Percentiles rank a stretch among this genome's conserved stretches.
These are phyloP conservation scores for Pollenia amentaria DNA, from an alignment of 2,888 invertebrate species.

Conservation along the genomic window DNA sequence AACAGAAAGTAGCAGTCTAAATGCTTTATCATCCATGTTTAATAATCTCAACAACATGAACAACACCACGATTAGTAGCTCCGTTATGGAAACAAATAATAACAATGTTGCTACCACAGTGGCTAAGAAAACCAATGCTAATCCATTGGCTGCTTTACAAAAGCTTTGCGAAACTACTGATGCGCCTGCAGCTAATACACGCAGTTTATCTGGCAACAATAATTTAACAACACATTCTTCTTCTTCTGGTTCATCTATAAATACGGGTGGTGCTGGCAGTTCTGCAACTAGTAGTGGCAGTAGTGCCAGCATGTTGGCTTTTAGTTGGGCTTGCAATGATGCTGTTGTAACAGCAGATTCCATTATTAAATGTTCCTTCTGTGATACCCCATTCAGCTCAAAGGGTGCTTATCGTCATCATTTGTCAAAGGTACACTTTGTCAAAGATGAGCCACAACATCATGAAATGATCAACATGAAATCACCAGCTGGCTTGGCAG, in stretches of 20 bases:
- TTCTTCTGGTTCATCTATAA: conserved; percentile 15
- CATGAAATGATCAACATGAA: conserved; percentile 81
- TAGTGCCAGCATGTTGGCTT: conserved; percentile 91
- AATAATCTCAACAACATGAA: conserved; percentile 87
- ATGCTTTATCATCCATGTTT: conserved; percentile 95
- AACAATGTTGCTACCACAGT: conserved; percentile 73
- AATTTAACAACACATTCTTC: conserved; percentile 49
- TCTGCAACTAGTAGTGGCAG: conserved; percentile 81
- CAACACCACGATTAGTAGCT: conserved; percentile 78
- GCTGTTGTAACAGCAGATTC: conserved; percentile 93
- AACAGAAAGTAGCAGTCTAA: conserved; percentile 86
- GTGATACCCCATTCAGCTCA: conserved; percentile 97
- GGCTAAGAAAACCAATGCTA: conserved; percentile 86
- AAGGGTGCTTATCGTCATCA: conserved; percentile 99
- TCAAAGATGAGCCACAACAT: conserved; percentile 91
- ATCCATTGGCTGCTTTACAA: conserved; percentile 97
- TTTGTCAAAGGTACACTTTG: conserved; percentile 97
- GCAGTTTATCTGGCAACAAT: conserved; percentile 72
- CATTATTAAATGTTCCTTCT: conserved; percentile 97
- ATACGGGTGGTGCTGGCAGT: conserved; percentile 27
- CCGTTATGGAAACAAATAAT: conserved; percentile 62
- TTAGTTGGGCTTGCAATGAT: conserved; percentile 97
- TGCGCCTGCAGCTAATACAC: conserved; percentile 82
- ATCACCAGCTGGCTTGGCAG: conserved; percentile 69
- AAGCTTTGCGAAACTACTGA: conserved; percentile 98